These are phyloP conservation scores for Erythrocebus patas DNA, from an alignment of 2,113 vertebrate species.

Conservation along the genomic window DNA sequence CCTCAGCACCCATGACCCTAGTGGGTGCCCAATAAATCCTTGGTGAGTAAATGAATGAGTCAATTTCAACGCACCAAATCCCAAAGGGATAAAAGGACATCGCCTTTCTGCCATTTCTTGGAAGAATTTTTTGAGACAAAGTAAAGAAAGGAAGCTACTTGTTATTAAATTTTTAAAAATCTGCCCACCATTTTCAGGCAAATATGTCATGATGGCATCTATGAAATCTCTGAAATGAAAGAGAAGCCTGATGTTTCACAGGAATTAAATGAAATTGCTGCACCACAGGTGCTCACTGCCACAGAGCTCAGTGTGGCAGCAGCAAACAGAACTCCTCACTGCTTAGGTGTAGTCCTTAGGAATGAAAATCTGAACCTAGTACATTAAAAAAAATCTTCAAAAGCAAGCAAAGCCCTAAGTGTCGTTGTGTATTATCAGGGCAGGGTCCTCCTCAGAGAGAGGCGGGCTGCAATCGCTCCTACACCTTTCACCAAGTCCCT, in stretches of 20 bases:
- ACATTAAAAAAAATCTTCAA: neutral
- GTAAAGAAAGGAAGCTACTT: neutral
- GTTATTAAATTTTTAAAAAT: neutral
- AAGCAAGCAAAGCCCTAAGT: neutral
- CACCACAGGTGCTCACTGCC: fast-evolving
- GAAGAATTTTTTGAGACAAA: neutral
- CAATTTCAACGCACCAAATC: too few species aligned
- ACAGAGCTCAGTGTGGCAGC: fast-evolving
- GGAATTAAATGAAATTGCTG: fast-evolving
- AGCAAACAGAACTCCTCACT: neutral
- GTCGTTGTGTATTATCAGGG: too few species aligned
- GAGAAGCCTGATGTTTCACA: neutral
- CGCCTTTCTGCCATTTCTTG: fast-evolving
- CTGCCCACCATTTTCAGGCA: neutral
- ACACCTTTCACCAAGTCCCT: neutral
- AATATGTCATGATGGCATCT: fast-evolving
- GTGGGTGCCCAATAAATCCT: fast-evolving
- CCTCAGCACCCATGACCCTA: neutral
- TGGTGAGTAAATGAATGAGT: neutral
- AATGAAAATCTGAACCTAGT: neutral
- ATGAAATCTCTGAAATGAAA: neutral
- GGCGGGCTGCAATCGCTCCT: fast-evolving
- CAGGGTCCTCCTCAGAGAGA: neutral
- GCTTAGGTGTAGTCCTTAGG: fast-evolving
- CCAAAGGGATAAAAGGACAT: fast-evolving